Conservation (phyloP, 2,888 invertebrate species). For the Rutpela maculata region DNA sequence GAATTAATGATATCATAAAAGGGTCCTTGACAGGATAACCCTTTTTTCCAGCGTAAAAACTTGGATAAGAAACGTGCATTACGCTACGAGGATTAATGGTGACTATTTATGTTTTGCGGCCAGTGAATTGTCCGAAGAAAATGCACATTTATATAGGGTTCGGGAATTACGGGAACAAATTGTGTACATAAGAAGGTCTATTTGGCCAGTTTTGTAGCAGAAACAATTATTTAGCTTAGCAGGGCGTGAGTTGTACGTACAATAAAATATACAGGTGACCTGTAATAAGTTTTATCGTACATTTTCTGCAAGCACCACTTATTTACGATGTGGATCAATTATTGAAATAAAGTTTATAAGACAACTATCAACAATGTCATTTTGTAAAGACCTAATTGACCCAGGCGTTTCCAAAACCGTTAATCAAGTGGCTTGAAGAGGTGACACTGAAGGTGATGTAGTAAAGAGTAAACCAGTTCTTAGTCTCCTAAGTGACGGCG, state of each 20-base stretch:
- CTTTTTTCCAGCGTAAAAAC: slow-evolving; percentile 45
- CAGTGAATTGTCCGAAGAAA: background rate
- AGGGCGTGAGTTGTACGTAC: background rate
- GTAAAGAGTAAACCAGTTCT: background rate
- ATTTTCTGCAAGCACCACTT: background rate
- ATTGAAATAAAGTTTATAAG: too few species aligned
- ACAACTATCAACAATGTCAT: too few species aligned
- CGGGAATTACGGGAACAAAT: background rate
- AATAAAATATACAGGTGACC: background rate
- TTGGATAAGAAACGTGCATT: slow-evolving; percentile 43
- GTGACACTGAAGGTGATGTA: background rate
- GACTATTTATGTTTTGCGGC: slow-evolving; percentile 1
- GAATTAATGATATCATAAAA: slow-evolving; percentile 55
- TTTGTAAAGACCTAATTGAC: background rate
- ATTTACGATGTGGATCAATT: too few species aligned
- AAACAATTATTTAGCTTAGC: background rate
- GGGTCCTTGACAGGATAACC: slow-evolving; percentile 46
- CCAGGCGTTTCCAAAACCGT: background rate
- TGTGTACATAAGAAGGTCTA: background rate
- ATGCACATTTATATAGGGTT: background rate
- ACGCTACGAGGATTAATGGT: background rate
- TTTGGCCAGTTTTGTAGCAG: background rate
- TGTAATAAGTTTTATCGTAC: background rate
- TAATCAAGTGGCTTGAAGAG: background rate
- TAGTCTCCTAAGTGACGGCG: background rate